phyloP scores from a whole-genome alignment of 92 coral and sea anemone species.

The Zoanthus sociatus region DNA sequence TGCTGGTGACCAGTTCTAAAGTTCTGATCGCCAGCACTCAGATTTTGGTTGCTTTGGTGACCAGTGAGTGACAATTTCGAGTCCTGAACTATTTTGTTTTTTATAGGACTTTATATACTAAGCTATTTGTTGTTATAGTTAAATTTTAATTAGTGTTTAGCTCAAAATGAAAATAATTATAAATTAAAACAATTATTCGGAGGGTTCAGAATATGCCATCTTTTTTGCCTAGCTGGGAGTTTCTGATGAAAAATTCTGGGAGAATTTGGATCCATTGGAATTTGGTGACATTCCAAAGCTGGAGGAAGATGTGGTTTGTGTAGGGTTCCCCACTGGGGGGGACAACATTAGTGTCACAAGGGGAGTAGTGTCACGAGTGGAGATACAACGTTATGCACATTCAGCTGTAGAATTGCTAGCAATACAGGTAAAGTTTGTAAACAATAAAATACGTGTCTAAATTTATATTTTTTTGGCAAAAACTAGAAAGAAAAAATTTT shows the following conservation, averaged over 20 bases:
- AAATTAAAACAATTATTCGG: too few relatives aligned
- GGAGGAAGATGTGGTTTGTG: constrained; percentile 94
- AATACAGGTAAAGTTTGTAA: constrained; percentile 71
- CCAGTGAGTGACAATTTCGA: too few relatives aligned
- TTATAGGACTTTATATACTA: too few relatives aligned
- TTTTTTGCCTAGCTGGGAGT: constrained; percentile 74
- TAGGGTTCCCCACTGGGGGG: constrained; percentile 93
- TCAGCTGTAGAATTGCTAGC: constrained; percentile 89
- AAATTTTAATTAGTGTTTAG: too few relatives aligned
- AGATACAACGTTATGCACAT: constrained; percentile 92
- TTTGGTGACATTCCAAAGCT: constrained; percentile 85
- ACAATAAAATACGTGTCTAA: neutral
- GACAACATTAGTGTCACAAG: constrained; percentile 91
- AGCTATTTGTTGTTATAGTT: too few relatives aligned
- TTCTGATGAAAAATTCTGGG: constrained; percentile 89
- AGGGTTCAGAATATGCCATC: too few relatives aligned
- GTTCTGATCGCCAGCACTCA: too few relatives aligned
- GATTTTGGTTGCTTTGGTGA: too few relatives aligned
- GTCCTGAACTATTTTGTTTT: too few relatives aligned
- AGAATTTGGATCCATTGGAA: constrained; percentile 80
- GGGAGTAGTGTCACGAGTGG: constrained; percentile 94
- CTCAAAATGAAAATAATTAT: too few relatives aligned
- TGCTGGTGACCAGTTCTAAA: too few relatives aligned
- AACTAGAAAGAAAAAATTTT: too few relatives aligned
- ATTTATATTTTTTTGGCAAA: neutral